phyloP scores from a whole-genome alignment of 2,113 vertebrate species.

The Nannospalax galili region DNA sequence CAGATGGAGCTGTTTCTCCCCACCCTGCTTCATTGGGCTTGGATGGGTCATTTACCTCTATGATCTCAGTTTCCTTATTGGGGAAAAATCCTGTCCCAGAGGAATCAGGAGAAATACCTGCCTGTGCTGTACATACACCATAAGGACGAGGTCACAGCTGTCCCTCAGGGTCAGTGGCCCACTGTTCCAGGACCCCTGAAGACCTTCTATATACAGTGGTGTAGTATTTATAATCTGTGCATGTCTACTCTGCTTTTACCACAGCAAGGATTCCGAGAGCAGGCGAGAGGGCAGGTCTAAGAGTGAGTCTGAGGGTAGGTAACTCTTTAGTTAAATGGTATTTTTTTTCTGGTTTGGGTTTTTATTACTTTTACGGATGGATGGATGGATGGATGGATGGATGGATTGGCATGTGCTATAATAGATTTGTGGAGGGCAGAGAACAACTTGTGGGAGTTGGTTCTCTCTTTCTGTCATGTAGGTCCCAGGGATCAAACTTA shows the following conservation, averaged over 20 bases:
- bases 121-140: neutral
- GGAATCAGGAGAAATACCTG: no score
- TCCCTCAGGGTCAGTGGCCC: neutral
- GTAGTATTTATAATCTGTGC: neutral
- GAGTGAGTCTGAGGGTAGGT: neutral
- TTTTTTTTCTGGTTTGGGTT: neutral
- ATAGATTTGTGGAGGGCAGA: neutral
- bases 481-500: neutral
- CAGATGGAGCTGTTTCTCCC: no score
- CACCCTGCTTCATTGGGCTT: no score
- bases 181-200: no score
- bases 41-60: no score
- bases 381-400: no score
- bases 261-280: neutral
- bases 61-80: no score
- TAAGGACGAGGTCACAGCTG: neutral
- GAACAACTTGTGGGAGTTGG: neutral
- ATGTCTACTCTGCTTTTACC: accelerated
- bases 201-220: neutral
- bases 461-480: neutral
- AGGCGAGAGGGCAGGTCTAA: neutral
- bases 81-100: no score
- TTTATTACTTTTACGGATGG: no score
- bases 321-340: neutral
- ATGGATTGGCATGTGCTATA: no score